A percentile compares a stretch with the other conserved stretches of the same genome.
phyloP scores from a whole-genome alignment of 1,140 invertebrate genomes.

The Caligus rogercresseyi region DNA sequence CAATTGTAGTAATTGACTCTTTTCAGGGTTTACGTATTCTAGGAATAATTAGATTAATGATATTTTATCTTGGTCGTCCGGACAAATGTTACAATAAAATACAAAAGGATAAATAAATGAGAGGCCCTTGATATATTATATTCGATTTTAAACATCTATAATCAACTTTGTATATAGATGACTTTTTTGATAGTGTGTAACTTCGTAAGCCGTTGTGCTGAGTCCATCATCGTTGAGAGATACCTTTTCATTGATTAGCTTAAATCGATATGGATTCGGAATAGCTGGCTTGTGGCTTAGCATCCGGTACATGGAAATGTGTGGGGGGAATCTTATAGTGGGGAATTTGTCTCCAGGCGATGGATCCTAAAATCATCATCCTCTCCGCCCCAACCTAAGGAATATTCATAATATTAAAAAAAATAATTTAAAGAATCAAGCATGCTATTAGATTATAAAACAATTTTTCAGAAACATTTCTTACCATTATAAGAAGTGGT shows the following conservation, averaged over 20 bases:
- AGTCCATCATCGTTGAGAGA: not conserved
- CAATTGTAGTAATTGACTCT: too few relatives aligned
- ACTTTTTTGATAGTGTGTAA: not conserved
- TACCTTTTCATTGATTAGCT: not conserved
- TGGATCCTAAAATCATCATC: slow-evolving; percentile 9
- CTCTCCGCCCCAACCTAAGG: slow-evolving; percentile 11
- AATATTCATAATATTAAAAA: not conserved
- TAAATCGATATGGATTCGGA: not conserved
- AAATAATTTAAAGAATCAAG: too few relatives aligned
- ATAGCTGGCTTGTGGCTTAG: not conserved
- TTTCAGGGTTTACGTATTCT: too few relatives aligned
- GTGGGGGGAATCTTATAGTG: not conserved
- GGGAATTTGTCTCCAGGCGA: slow-evolving; percentile 1
- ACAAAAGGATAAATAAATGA: too few relatives aligned
- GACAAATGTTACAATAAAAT: too few relatives aligned
- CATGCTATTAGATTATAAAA: too few relatives aligned
- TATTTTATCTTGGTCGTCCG: too few relatives aligned
- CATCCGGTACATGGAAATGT: not conserved
- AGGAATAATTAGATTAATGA: too few relatives aligned
- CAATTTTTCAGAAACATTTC: too few relatives aligned
- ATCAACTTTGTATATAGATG: not conserved
- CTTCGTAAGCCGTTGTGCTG: not conserved
- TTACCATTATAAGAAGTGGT: too few relatives aligned
- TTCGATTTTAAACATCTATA: not conserved
- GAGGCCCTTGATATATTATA: too few relatives aligned